phyloP scores from a whole-genome alignment of 2,797 vertebrate species.

The Microctenopoma stevenorrisi region DNA sequence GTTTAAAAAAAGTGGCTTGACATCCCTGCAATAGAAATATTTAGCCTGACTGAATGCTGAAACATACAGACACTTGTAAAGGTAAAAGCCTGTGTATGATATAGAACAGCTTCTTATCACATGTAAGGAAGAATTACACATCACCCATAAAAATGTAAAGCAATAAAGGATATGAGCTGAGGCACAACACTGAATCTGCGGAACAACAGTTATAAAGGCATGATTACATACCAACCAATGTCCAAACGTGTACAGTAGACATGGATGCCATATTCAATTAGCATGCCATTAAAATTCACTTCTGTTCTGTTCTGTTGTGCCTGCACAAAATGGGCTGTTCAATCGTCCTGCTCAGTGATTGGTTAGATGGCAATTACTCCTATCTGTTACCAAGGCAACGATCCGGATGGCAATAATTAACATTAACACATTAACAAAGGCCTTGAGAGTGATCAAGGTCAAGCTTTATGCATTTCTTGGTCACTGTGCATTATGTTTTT shows the following conservation, averaged over 20 bases:
- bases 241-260: background rate
- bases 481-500: background rate
- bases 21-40: background rate
- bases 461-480: constrained; percentile 3
- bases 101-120: background rate
- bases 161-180: constrained; percentile 1
- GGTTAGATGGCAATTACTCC: constrained; percentile 21
- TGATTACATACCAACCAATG: background rate
- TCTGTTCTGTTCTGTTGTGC: background rate
- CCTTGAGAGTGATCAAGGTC: constrained; percentile 8
- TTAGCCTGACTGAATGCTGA: no score
- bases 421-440: constrained; percentile 19
- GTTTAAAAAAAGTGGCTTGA: background rate
- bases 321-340: constrained; percentile 1
- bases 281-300: background rate
- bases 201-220: constrained; percentile 1
- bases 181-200: constrained; percentile 7
- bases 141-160: constrained; percentile 5
- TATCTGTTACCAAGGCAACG: constrained; percentile 23
- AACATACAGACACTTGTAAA: no score
- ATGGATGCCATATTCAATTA: constrained; percentile 21
- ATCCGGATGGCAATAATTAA: constrained; percentile 19
- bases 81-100: no score
- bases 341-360: constrained; percentile 28
- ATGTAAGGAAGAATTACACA: constrained; percentile 10